Evolutionary conservation across 2,113 vertebrate genomes (phyloP).

Genomic region (Nothobranchius kuhntae): DNA sequence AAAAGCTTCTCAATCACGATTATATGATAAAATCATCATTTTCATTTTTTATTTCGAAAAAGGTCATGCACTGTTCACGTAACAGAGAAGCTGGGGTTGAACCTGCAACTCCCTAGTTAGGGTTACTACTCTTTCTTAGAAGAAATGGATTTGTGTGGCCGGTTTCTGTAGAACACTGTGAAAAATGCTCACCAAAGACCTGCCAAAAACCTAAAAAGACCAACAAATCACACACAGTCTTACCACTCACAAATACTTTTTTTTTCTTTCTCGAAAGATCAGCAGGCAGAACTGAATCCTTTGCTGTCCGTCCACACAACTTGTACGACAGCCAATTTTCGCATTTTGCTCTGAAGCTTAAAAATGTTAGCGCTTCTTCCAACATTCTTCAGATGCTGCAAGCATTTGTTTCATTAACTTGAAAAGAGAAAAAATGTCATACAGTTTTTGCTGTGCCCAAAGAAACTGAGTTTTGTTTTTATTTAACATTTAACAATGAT

Average conservation of each 20-base stretch:
- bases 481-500: too few species aligned
- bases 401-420: background rate
- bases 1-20: background rate
- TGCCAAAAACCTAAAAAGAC: too few species aligned
- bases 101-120: too few species aligned
- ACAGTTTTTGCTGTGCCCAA: background rate
- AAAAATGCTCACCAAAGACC: too few species aligned
- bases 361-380: background rate
- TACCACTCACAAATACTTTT: background rate
- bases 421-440: too few species aligned
- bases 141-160: too few species aligned
- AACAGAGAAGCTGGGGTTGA: too few species aligned
- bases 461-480: background rate
- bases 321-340: conserved; percentile 5
- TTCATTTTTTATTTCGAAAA: too few species aligned
- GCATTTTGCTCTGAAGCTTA: conserved; percentile 8
- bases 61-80: too few species aligned
- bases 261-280: background rate
- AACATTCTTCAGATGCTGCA: background rate
- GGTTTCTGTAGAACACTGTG: too few species aligned
- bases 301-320: background rate
- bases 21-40: too few species aligned
- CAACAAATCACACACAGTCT: background rate
- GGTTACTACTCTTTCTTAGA: too few species aligned
- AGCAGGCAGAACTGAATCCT: background rate